Base-by-base conservation (phyloP, 1,140 invertebrate species). In the Zaprionus africanus region DNA sequence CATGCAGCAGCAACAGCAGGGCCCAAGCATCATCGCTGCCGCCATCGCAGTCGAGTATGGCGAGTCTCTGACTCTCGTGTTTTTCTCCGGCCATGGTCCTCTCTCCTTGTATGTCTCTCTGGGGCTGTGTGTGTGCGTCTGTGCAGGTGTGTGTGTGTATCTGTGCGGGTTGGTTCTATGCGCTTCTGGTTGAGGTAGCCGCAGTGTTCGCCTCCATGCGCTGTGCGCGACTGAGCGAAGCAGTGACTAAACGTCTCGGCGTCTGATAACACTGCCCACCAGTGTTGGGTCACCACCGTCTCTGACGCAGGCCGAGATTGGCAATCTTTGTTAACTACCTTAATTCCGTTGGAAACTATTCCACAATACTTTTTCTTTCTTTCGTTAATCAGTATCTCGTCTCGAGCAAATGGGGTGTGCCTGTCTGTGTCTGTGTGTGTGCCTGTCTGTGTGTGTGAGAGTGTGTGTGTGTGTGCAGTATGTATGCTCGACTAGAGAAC, bases 21-120 rank as follows among this genome's bases (percentile, higher is more conserved):
- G 95, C 95, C 79, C 95, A 93, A 19, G 95, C 95, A 93, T 96
- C 95, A 81, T 96, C 95, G 17, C 94, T 93, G 0, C 95, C 95
- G 22, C 94, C 93, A 90, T 96, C 95, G 41, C 94, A 94, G 78
- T 96, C 95, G 15, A 96, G 87, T 54, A 96, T 94, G 19, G 95
- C 92, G 36, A 72, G 87, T 63, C 61, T 71, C 5, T 58, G n/a
- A 2, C 17, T 53, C 22, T 62, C 36, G 12, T 61, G 61, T 38
- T 38, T 38, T 0, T 4, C 13, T 17, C 41, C 41, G 46, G 46
- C 24, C 46, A 51, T 51, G 46, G 9, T 51, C 19, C 19, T 51
- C 46, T 51, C 46, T 51, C 19, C 22, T 17, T 22, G 9, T 22
- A 9, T 49, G 6, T 12, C 17, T 49, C 46, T 49, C 46, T 12